Evolutionary conservation across 92 coral and sea anemone species (phyloP).

Genomic region (Porites lobata): DNA sequence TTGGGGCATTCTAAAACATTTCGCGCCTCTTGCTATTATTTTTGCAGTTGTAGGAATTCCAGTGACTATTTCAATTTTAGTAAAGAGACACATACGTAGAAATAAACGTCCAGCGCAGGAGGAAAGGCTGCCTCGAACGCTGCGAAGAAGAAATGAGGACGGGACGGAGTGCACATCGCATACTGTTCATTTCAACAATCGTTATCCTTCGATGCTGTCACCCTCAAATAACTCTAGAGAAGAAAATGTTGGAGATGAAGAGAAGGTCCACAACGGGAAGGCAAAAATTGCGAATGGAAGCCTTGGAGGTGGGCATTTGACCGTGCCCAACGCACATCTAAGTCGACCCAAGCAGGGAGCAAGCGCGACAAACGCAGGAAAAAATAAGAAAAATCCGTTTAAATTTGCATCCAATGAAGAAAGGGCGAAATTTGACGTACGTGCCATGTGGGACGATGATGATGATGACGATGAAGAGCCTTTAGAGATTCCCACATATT

Average conservation of each 20-base stretch:
- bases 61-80: conserved; percentile 71
- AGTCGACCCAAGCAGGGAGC: conserved; percentile 22
- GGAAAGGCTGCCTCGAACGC: conserved; percentile 25
- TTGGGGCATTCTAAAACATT: conserved; percentile 81
- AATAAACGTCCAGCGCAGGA: conserved; percentile 57
- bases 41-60: conserved; percentile 80
- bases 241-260: conserved; percentile 57
- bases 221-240: conserved; percentile 66
- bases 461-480: conserved; percentile 64
- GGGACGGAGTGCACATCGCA: conserved; percentile 65
- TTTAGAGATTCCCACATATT: conserved; percentile 77
- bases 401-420: conserved; percentile 10
- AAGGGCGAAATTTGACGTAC: conserved; percentile 27
- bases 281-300: conserved; percentile 72
- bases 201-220: conserved; percentile 74
- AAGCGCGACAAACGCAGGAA: neutral
- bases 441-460: conserved; percentile 56
- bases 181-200: conserved; percentile 71
- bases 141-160: conserved; percentile 50
- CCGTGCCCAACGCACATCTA: conserved; percentile 23
- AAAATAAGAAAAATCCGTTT: conserved; percentile 33
- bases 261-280: conserved; percentile 14
- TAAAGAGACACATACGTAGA: conserved; percentile 42
- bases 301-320: conserved; percentile 44
- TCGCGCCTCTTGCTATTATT: conserved; percentile 73